These are phyloP conservation scores for Anthopleura xanthogrammica DNA, from an alignment of 92 coral and sea anemone species.

Conservation along the genomic window DNA sequence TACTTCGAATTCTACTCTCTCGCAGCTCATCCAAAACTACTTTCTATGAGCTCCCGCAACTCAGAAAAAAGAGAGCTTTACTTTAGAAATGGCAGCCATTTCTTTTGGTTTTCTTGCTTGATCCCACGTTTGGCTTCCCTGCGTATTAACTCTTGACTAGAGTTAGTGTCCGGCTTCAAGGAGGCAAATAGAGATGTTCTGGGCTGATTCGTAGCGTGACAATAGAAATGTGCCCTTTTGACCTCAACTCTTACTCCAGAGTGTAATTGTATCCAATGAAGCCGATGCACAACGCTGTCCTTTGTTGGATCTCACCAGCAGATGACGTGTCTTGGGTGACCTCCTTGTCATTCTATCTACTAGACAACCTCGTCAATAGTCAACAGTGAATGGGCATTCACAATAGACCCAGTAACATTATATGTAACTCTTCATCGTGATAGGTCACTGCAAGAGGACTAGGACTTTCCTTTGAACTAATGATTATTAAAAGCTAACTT, in stretches of 20 bases:
- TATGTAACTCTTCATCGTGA: neutral
- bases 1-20: too few relatives aligned
- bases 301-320: conserved; percentile 18
- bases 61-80: too few relatives aligned
- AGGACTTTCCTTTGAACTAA: neutral
- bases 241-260: neutral
- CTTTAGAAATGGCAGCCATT: too few relatives aligned
- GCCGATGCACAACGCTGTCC: conserved; percentile 19
- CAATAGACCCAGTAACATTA: conserved; percentile 4
- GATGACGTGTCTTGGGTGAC: conserved; percentile 8
- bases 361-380: conserved; percentile 20
- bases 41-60: too few relatives aligned
- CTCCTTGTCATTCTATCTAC: conserved; percentile 25
- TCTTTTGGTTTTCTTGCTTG: too few relatives aligned
- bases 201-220: neutral
- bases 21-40: too few relatives aligned
- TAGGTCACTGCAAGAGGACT: neutral
- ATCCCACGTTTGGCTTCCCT: too few relatives aligned
- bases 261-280: conserved; percentile 20
- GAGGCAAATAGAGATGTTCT: neutral
- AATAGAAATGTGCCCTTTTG: neutral
- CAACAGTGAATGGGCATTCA: conserved; percentile 35
- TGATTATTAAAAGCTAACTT: too few relatives aligned
- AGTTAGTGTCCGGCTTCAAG: too few relatives aligned
- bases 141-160: too few relatives aligned